phyloP scores from a whole-genome alignment of 2,888 invertebrate genomes.

The Amphipoea lucens region DNA sequence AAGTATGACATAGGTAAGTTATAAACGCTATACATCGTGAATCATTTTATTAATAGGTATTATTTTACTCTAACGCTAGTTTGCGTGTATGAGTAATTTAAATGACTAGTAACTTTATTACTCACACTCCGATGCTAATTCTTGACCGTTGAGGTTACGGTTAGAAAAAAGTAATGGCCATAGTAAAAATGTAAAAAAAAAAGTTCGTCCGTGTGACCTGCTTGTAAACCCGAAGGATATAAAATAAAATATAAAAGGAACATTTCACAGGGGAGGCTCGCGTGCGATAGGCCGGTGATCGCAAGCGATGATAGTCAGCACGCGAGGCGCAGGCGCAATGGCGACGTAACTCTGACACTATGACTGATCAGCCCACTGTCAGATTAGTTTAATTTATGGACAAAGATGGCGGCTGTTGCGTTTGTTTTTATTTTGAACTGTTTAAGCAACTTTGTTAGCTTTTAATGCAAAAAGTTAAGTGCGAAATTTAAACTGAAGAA shows the following conservation, averaged over 20 bases:
- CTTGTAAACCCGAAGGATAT: constrained; percentile 60
- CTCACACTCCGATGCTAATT: constrained; percentile 28
- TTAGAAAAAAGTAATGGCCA: constrained; percentile 4
- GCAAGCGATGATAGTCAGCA: constrained; percentile 68
- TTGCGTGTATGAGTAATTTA: constrained; percentile 14
- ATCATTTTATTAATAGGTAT: constrained; percentile 17
- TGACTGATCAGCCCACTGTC: constrained; percentile 65
- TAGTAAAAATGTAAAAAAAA: constrained; percentile 20
- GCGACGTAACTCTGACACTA: constrained; percentile 48
- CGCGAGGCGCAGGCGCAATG: constrained; percentile 74
- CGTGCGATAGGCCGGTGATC: constrained; percentile 73
- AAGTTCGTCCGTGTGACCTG: constrained; percentile 51
- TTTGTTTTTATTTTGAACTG: constrained; percentile 38
- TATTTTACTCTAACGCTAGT: constrained; percentile 1
- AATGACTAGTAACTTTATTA: constrained; percentile 31
- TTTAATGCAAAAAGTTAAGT: neutral
- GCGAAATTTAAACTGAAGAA: neutral
- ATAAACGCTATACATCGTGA: neutral
- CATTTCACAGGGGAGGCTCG: constrained; percentile 61
- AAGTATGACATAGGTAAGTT: neutral
- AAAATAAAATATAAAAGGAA: constrained; percentile 62
- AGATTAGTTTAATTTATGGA: constrained; percentile 64
- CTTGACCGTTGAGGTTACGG: neutral
- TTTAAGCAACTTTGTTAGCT: constrained; percentile 16
- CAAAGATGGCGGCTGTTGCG: constrained; percentile 46